Conservation (phyloP, 2,888 invertebrate genomes). For the Portevinia maculata region DNA sequence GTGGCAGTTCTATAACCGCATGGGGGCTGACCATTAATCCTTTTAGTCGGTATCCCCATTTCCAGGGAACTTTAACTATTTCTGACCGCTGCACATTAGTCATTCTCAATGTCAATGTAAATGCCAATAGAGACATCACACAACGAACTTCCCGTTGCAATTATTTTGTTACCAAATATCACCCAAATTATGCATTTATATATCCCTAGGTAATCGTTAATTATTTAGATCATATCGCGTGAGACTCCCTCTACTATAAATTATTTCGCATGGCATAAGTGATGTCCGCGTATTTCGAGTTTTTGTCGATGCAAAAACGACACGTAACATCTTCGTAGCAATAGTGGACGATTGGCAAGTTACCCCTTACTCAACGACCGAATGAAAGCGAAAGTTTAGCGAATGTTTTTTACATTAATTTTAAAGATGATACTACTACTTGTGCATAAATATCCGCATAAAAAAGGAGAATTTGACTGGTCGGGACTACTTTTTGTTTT, state of each 20-base stretch:
- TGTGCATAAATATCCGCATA: slow-evolving; percentile 67
- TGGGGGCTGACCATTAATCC: too few species aligned
- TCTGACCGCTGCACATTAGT: too few species aligned
- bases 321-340: slow-evolving; percentile 57
- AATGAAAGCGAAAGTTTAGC: slow-evolving; percentile 69
- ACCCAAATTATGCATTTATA: not conserved
- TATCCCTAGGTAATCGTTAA: too few species aligned
- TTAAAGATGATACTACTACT: slow-evolving; percentile 69
- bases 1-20: too few species aligned
- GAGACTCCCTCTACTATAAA: slow-evolving; percentile 14
- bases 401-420: slow-evolving; percentile 56
- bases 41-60: too few species aligned
- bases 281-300: slow-evolving; percentile 50
- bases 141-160: not conserved
- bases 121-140: too few species aligned
- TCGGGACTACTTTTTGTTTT: slow-evolving; percentile 49
- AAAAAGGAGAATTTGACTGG: slow-evolving; percentile 62
- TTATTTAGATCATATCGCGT: slow-evolving; percentile 15
- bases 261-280: slow-evolving; percentile 33
- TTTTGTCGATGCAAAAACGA: slow-evolving; percentile 45
- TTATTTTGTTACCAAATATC: not conserved
- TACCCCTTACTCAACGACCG: slow-evolving; percentile 22
- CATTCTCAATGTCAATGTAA: too few species aligned
- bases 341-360: slow-evolving; percentile 41
- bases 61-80: too few species aligned